Evolutionary conservation across 2,113 vertebrate genomes (phyloP).

Genomic region (Hypanus sabinus): DNA sequence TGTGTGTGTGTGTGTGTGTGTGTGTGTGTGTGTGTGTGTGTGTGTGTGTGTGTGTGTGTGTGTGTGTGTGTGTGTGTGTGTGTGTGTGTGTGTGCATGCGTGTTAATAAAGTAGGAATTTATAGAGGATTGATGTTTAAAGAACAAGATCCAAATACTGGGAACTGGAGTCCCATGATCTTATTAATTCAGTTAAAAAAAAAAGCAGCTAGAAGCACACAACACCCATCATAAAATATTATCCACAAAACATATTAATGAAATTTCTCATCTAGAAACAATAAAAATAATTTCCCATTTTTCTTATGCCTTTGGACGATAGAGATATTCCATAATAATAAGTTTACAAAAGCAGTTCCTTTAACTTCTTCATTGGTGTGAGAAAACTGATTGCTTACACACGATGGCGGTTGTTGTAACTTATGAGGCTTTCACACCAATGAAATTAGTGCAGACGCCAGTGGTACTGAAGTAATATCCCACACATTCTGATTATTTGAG

Average conservation of each 20-base stretch:
- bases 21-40: too few relatives aligned
- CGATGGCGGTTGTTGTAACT: neutral
- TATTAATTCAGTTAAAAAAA: neutral
- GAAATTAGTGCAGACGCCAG: conserved; percentile 1
- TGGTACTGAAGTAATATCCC: neutral
- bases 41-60: too few relatives aligned
- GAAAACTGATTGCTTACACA: neutral
- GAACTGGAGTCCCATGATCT: neutral
- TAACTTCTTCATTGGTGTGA: neutral
- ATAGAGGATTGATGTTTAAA: neutral
- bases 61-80: too few relatives aligned
- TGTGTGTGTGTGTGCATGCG: too few relatives aligned
- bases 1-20: too few relatives aligned
- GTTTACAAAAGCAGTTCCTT: neutral
- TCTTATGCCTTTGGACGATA: neutral
- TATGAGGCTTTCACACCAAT: conserved; percentile 3
- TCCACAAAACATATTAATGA: neutral
- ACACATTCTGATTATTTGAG: conserved; percentile 30
- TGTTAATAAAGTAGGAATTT: neutral
- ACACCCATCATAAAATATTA: neutral
- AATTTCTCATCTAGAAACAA: neutral
- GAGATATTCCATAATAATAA: neutral
- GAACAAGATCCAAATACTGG: neutral
- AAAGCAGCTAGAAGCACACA: neutral
- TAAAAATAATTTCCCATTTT: neutral